A percentile compares a stretch with the other conserved stretches of the same genome.
Conservation (phyloP, 2,113 vertebrate genomes). For the Calonectris borealis region DNA sequence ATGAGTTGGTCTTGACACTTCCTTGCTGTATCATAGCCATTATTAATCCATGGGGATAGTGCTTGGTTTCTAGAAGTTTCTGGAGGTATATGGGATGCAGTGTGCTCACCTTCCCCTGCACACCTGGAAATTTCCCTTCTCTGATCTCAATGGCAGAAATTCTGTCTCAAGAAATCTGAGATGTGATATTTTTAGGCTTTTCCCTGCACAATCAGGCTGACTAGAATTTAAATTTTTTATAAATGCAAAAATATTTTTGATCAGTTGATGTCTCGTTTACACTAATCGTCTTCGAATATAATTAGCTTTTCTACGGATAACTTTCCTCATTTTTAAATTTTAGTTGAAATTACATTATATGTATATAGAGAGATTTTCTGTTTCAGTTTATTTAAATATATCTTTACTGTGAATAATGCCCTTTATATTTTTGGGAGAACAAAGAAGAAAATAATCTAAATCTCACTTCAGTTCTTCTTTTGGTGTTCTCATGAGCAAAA, state of each 20-base stretch:
- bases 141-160: neutral
- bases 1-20: neutral
- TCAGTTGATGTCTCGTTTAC: neutral
- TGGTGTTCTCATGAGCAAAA: neutral
- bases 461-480: neutral
- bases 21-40: rapidly evolving
- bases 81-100: neutral
- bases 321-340: conserved; percentile 3
- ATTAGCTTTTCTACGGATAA: neutral
- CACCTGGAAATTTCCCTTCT: neutral
- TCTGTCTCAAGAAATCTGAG: neutral
- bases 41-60: neutral
- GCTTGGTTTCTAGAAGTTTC: neutral
- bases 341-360: neutral
- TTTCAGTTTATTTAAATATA: neutral
- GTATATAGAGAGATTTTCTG: neutral
- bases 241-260: conserved; percentile 27
- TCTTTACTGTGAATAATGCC: neutral
- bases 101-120: neutral
- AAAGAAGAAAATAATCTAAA: neutral
- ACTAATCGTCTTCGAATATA: neutral
- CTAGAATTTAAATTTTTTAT: conserved; percentile 31
- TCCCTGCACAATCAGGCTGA: neutral
- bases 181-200: conserved; percentile 5
- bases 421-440: neutral